Conservation (phyloP, 2,797 vertebrate genomes). For the Mastacembelus armatus region DNA sequence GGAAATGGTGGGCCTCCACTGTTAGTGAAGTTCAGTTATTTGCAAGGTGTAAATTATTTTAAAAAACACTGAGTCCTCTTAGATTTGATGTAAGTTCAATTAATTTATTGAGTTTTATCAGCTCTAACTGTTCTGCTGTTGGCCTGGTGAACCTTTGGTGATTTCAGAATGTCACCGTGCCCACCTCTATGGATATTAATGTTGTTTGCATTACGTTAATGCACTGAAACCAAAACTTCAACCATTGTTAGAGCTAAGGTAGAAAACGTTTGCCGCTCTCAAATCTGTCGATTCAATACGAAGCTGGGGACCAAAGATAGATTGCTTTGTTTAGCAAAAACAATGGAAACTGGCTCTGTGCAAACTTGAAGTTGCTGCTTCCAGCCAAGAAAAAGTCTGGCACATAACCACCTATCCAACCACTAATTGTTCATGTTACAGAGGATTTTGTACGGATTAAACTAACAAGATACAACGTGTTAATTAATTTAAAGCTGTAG, state of each 20-base stretch:
- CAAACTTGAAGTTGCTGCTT: slow-evolving; percentile 18
- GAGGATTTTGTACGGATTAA: slow-evolving; percentile 1
- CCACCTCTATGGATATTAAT: background rate
- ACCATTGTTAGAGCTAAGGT: background rate
- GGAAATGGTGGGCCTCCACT: no score
- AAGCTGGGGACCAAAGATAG: background rate
- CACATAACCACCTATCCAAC: slow-evolving; percentile 24
- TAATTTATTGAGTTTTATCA: no score
- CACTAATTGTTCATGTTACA: slow-evolving; percentile 26
- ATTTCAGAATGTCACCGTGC: background rate
- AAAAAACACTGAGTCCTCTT: no score
- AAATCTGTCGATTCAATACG: background rate
- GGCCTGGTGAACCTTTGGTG: background rate
- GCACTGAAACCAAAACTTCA: background rate
- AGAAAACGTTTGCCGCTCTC: background rate
- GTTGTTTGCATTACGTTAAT: background rate
- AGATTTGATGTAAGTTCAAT: no score
- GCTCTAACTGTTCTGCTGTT: background rate
- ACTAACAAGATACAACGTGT: slow-evolving; percentile 26
- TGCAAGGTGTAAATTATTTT: no score
- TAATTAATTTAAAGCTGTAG: slow-evolving; percentile 14
- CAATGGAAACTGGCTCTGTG: background rate
- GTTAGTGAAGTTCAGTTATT: no score
- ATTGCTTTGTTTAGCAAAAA: background rate
- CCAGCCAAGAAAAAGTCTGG: slow-evolving; percentile 15